Conservation (phyloP, 2,797 vertebrate species). For the Xenopus petersii region DNA sequence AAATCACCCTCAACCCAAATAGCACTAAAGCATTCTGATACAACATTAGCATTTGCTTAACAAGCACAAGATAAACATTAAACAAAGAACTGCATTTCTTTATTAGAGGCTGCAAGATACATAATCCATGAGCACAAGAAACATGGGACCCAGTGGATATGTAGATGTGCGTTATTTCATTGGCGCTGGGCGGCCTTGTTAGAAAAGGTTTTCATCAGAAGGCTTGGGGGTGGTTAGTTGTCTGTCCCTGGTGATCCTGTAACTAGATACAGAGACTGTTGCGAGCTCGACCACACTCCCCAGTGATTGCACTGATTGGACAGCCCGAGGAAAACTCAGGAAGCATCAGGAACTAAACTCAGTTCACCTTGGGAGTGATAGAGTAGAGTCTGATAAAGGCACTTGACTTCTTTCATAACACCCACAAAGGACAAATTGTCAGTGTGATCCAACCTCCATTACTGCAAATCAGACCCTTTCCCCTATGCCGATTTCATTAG, state of each 20-base stretch:
- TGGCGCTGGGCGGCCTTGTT: constrained; percentile 93
- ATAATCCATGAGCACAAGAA: constrained; percentile 98
- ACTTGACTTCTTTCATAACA: constrained; percentile 92
- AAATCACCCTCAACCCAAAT: constrained; percentile 83
- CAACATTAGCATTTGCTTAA: constrained; percentile 86
- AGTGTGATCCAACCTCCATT: constrained; percentile 80
- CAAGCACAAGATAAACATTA: constrained; percentile 97
- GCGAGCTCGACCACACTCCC: constrained; percentile 77
- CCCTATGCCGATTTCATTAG: constrained; percentile 80
- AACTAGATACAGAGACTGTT: constrained; percentile 94
- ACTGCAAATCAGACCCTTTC: constrained; percentile 83
- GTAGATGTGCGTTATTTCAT: constrained; percentile 97
- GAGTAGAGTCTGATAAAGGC: constrained; percentile 82
- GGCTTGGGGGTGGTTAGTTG: constrained; percentile 89
- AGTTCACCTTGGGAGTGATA: constrained; percentile 87
- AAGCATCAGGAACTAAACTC: constrained; percentile 94
- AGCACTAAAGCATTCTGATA: constrained; percentile 85
- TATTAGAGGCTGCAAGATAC: constrained; percentile 98
- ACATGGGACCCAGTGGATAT: constrained; percentile 95
- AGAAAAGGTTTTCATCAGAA: constrained; percentile 92
- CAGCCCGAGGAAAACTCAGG: constrained; percentile 85
- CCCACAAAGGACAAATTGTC: constrained; percentile 90
- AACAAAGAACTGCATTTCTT: constrained; percentile 91
- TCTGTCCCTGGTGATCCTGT: constrained; percentile 90
- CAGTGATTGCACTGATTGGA: constrained; percentile 85